Percentiles rank a stretch among this genome's conserved stretches.
phyloP scores from a whole-genome alignment of 2,888 invertebrate genomes.

The Masnerella sp. region DNA sequence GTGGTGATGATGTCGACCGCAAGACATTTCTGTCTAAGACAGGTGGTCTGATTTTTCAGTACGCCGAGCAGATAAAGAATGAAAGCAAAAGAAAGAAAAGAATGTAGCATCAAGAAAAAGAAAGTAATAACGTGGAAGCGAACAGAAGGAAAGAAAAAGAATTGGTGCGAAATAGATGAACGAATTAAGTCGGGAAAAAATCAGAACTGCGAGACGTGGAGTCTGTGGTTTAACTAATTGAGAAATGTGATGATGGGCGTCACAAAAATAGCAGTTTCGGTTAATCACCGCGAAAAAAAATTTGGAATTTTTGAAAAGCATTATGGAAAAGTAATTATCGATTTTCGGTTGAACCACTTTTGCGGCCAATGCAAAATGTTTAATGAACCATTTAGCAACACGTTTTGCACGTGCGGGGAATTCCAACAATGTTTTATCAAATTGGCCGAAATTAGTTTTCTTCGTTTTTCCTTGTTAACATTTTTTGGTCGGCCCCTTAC shows the following conservation, averaged over 20 bases:
- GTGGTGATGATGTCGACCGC: slow-evolving; percentile 57
- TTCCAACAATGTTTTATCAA: neutral
- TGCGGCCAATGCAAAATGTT: slow-evolving; percentile 16
- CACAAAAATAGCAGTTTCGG: too few relatives aligned
- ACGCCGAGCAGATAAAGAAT: slow-evolving; percentile 56
- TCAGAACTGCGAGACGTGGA: slow-evolving; percentile 14
- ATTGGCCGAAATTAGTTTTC: neutral
- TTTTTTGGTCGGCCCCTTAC: too few relatives aligned
- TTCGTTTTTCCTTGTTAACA: neutral
- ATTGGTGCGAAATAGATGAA: slow-evolving; percentile 34
- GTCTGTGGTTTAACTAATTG: slow-evolving; percentile 26
- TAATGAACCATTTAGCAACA: neutral
- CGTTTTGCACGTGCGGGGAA: neutral
- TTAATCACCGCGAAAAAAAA: too few relatives aligned
- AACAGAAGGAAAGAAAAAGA: slow-evolving; percentile 25
- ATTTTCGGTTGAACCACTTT: too few relatives aligned
- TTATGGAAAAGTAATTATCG: too few relatives aligned
- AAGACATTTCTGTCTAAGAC: slow-evolving; percentile 65
- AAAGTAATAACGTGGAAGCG: slow-evolving; percentile 54
- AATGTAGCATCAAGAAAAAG: slow-evolving; percentile 49
- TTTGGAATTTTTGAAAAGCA: too few relatives aligned
- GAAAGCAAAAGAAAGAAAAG: slow-evolving; percentile 20
- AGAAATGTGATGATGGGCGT: slow-evolving; percentile 1
- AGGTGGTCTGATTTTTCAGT: slow-evolving; percentile 68
- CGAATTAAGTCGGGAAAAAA: slow-evolving; percentile 41